Evolutionary conservation across 2,888 invertebrate genomes (phyloP), one percentile per base, ranked within the genome.

Genomic region (Melinaea marsaeus): DNA sequence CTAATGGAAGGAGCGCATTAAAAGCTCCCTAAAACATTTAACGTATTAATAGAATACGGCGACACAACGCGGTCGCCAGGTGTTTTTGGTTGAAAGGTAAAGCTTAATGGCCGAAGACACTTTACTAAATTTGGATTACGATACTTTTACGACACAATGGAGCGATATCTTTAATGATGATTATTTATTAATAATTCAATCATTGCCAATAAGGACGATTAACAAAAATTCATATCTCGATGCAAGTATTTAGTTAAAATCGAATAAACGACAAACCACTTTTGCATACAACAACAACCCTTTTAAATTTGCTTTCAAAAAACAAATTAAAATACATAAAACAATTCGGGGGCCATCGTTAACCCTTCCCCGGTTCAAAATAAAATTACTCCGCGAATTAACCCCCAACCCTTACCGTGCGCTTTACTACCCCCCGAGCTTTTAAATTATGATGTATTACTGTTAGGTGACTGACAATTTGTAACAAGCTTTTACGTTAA

Each of bases 1-100:
- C 85, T 90, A 90, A 90, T 90, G 90, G 90, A 89, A 85, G 84
- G 76, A 76, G 79, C 78, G 77, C 88, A 88, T 89, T 89, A 90
- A 87, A 81, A 77, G 79, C 77, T 77, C 79, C 80, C 82, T 82
- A 82, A 83, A 81, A 77, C 84, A 83, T 83, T 88, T 84, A 85
- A 62, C 79, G 79, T 90, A 89, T 89, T 88, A 87, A 89, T 89
- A 89, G 88, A 86, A 80, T 77, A 79, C 72, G 74, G 74, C 71
- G 76, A 72, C 73, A 69, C 61, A 63, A 62, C 69, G 61, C 62
- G 75, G 77, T 61, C 70, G 80, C 89, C 89, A 90, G 90, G 89
- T 89, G 89, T 67, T 66, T 62, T 72, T 72, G 66, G 73, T 69
- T 72, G 75, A 72, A 70, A 72, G 73, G 78, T 80, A 83, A 83